Percentiles rank a stretch among this genome's conserved stretches.
These are phyloP conservation scores for Ammospiza maritima DNA, from an alignment of 2,797 vertebrate genomes.

Conservation along the genomic window DNA sequence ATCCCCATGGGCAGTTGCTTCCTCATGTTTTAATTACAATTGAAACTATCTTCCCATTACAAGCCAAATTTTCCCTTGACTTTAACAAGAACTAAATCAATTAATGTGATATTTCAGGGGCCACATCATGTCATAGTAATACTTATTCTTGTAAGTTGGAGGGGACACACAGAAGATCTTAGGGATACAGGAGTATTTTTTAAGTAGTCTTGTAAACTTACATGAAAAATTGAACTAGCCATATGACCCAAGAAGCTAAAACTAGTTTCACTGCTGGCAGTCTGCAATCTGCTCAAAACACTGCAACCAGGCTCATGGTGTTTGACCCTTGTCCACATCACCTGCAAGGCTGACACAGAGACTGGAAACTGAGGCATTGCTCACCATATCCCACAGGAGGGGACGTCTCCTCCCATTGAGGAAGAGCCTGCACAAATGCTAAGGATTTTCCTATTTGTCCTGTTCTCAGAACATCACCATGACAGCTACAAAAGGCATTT, in stretches of 20 bases:
- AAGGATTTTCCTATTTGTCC: neutral
- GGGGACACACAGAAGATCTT: neutral
- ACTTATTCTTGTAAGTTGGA: neutral
- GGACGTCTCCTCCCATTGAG: neutral
- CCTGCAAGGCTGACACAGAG: neutral
- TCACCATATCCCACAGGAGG: neutral
- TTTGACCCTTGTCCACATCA: neutral
- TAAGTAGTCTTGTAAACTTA: neutral
- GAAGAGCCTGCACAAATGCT: neutral
- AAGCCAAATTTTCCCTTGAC: neutral
- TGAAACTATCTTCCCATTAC: neutral
- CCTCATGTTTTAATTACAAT: neutral
- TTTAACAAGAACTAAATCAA: conserved; percentile 14
- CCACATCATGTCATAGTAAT: neutral
- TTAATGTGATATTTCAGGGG: neutral
- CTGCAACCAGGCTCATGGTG: neutral
- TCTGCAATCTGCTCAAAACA: neutral
- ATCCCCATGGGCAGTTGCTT: neutral
- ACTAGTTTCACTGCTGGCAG: neutral
- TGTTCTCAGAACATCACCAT: neutral
- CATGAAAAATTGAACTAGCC: neutral
- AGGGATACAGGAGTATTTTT: neutral
- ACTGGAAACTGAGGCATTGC: neutral
- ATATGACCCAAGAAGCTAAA: neutral
- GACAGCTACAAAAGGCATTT: conserved; percentile 28